phyloP scores from a whole-genome alignment of 2,113 vertebrate species.

The Lates calcarifer region DNA sequence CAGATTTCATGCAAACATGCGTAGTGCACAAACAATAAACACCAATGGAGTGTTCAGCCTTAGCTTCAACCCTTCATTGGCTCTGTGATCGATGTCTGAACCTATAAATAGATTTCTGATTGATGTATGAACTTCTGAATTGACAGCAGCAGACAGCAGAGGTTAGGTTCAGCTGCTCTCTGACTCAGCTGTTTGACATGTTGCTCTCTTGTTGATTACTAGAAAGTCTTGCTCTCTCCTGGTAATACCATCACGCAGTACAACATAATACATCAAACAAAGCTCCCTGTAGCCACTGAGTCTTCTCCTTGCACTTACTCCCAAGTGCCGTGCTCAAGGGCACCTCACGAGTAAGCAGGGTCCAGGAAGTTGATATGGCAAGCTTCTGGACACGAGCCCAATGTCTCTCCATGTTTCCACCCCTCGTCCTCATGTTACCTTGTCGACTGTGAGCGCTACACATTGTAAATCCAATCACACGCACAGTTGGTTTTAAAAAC shows the following conservation, averaged over 20 bases:
- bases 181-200: background rate
- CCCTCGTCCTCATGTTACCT: background rate
- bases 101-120: background rate
- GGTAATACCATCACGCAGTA: too few relatives aligned
- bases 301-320: background rate
- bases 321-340: background rate
- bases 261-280: too few relatives aligned
- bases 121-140: background rate
- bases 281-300: background rate
- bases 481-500: too few relatives aligned
- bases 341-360: background rate
- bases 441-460: background rate
- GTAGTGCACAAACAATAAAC: too few relatives aligned
- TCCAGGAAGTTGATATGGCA: background rate
- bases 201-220: background rate
- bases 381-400: background rate
- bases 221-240: background rate
- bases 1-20: too few relatives aligned
- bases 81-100: background rate
- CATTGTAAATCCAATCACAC: too few relatives aligned
- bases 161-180: constrained; percentile 34
- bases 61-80: background rate
- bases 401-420: background rate
- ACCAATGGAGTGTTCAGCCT: background rate
- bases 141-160: background rate